Conservation (phyloP, 1,140 invertebrate species). For the Pachypeltis micranthus region DNA sequence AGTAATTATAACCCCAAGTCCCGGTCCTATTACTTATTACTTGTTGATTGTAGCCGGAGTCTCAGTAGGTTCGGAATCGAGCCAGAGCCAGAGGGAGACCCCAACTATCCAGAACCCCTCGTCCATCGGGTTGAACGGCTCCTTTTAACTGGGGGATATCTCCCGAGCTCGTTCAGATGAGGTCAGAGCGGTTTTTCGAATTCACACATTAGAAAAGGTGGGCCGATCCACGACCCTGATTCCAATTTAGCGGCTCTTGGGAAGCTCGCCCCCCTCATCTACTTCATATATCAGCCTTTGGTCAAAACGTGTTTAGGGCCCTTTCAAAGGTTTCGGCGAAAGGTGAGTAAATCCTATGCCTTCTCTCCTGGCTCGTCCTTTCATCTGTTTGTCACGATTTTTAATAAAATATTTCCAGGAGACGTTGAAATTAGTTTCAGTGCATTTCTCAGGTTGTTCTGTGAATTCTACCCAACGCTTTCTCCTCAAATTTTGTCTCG, state of each 20-base stretch:
- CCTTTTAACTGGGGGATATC: neutral
- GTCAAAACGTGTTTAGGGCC: neutral
- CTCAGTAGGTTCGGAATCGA: too few relatives aligned
- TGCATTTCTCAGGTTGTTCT: too few relatives aligned
- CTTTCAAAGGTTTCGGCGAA: neutral
- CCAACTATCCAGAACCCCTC: too few relatives aligned
- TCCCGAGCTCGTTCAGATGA: neutral
- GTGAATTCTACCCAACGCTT: too few relatives aligned
- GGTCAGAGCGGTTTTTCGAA: constrained; percentile 1
- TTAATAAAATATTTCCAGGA: neutral
- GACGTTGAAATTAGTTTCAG: too few relatives aligned
- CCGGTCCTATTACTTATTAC: neutral
- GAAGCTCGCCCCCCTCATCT: neutral
- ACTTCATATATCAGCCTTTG: neutral
- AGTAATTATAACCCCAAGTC: neutral
- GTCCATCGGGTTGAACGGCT: too few relatives aligned
- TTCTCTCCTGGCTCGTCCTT: neutral
- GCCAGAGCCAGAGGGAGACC: too few relatives aligned
- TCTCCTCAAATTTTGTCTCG: too few relatives aligned
- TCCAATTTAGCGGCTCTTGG: neutral
- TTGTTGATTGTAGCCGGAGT: too few relatives aligned
- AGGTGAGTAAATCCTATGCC: neutral
- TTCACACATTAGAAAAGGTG: constrained; percentile 8
- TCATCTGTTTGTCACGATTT: neutral
- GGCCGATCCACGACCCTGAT: constrained; percentile 9